Evolutionary conservation across 2,797 vertebrate species (phyloP).

Genomic region (Buphagus erythrorhynchus): DNA sequence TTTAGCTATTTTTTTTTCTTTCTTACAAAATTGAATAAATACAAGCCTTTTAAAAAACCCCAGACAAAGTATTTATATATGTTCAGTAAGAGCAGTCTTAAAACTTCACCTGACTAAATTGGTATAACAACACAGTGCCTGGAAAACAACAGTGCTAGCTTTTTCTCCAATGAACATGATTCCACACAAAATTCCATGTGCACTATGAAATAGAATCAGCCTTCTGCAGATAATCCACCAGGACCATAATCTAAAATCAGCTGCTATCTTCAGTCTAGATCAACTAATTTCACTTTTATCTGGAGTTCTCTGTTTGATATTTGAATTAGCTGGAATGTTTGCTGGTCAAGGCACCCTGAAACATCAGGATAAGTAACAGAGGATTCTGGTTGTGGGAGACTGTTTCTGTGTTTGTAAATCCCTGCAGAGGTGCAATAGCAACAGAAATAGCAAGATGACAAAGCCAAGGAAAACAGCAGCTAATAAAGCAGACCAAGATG

Average conservation of each 20-base stretch:
- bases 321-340: conserved; percentile 5
- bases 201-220: not conserved
- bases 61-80: not conserved
- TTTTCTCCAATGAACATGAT: not conserved
- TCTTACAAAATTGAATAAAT: not conserved
- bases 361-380: not conserved
- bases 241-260: not conserved
- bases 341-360: not conserved
- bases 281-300: not conserved
- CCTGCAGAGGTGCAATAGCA: not conserved
- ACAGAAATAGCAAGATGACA: not conserved
- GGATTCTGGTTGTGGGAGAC: not conserved
- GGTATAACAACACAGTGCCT: not conserved
- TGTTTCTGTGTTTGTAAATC: not conserved
- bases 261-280: not conserved
- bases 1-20: not conserved
- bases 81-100: not conserved
- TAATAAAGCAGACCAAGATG: conserved; percentile 6
- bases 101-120: not conserved
- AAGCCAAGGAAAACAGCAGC: not conserved
- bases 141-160: not conserved
- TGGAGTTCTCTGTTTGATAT: not conserved
- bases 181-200: rapidly evolving
- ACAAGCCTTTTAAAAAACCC: not conserved
- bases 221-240: not conserved